A percentile compares a stretch with the other conserved stretches of the same genome.
Conservation (phyloP, 1,140 invertebrate genomes). For the Magallana ariakensis region DNA sequence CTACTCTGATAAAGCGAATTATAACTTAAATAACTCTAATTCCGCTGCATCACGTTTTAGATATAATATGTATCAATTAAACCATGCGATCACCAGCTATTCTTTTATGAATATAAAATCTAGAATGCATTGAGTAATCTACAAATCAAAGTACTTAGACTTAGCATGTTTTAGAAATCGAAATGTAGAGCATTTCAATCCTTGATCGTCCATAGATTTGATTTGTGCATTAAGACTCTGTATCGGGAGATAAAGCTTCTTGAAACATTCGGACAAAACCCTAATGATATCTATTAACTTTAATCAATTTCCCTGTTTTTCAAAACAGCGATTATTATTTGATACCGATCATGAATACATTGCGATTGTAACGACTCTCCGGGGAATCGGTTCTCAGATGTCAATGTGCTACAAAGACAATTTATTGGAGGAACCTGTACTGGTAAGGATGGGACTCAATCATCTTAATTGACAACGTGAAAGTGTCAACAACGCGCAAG, state of each 20-base stretch:
- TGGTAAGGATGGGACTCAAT: constrained; percentile 25
- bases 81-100: too few species aligned
- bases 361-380: constrained; percentile 21
- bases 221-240: not conserved
- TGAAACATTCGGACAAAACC: not conserved
- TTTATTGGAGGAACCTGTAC: constrained; percentile 30
- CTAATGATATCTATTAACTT: not conserved
- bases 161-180: too few species aligned
- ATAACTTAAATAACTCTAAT: too few species aligned
- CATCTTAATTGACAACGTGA: constrained; percentile 38
- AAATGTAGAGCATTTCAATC: too few species aligned
- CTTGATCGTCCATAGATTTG: too few species aligned
- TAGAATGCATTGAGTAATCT: too few species aligned
- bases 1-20: too few species aligned
- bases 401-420: constrained; percentile 42
- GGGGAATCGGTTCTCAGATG: constrained; percentile 14
- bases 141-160: too few species aligned
- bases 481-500: constrained; percentile 40
- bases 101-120: too few species aligned
- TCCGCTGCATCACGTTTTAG: too few species aligned
- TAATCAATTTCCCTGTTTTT: constrained; percentile 30
- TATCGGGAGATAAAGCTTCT: not conserved
- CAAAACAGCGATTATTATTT: constrained; percentile 24
- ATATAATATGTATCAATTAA: too few species aligned
- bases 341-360: constrained; percentile 33